phyloP scores from a whole-genome alignment of 35 echinoderm and acorn worm genomes.

The Apostichopus californicus region DNA sequence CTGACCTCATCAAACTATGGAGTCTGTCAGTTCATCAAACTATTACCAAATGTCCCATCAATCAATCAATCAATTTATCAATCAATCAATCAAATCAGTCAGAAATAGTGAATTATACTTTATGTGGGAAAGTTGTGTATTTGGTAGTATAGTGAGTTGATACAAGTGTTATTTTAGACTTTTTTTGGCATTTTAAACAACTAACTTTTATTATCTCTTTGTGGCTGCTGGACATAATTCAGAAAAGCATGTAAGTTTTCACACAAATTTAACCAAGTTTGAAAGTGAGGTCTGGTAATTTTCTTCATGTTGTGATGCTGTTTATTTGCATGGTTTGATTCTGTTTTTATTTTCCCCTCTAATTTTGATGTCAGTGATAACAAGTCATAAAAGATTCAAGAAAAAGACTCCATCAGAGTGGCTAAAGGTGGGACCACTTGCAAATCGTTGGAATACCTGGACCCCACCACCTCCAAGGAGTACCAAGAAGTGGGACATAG shows the following conservation, averaged over 20 bases:
- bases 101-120: no score
- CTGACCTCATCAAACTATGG: no score
- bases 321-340: not conserved
- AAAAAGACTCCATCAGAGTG: slow-evolving; percentile 12
- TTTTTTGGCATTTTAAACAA: no score
- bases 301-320: not conserved
- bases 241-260: not conserved
- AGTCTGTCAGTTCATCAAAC: no score
- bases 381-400: not conserved
- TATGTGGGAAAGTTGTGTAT: no score
- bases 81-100: no score
- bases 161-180: no score
- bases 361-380: slow-evolving; percentile 7
- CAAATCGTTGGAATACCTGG: not conserved
- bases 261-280: not conserved
- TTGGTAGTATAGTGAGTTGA: no score
- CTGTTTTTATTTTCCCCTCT: not conserved
- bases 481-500: no score
- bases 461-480: no score
- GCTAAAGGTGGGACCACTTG: slow-evolving; percentile 11
- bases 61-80: no score
- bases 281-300: not conserved
- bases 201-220: not conserved
- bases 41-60: no score
- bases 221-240: not conserved